A percentile compares a stretch with the other conserved stretches of the same genome.
Evolutionary conservation across 2,113 vertebrate genomes (phyloP).

Genomic region (Gorsachius goisagi): DNA sequence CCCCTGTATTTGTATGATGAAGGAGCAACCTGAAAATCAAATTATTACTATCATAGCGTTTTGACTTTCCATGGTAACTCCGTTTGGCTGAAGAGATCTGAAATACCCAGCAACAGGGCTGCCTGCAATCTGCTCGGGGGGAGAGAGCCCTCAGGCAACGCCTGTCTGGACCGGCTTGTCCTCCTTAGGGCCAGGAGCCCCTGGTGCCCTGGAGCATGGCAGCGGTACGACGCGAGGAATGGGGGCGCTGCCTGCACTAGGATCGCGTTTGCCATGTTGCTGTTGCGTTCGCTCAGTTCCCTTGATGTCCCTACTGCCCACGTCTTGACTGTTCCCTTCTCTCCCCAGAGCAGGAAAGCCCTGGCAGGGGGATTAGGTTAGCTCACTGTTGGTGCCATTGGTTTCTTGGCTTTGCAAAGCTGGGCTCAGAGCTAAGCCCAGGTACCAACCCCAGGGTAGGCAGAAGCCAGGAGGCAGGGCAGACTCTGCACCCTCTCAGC

Average conservation of each 20-base stretch:
- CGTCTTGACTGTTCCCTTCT: not conserved
- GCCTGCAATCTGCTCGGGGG: not conserved
- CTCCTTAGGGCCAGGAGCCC: not conserved
- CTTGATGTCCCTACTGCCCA: not conserved
- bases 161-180: not conserved
- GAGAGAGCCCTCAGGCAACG: not conserved
- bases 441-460: not conserved
- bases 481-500: not conserved
- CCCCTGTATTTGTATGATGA: not conserved
- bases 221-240: not conserved
- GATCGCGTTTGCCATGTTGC: fast-evolving
- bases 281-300: not conserved
- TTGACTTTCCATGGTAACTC: not conserved
- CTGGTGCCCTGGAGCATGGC: not conserved
- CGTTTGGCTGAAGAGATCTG: not conserved
- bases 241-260: not conserved
- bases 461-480: not conserved
- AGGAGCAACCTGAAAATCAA: not conserved
- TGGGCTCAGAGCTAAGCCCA: not conserved
- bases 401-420: not conserved
- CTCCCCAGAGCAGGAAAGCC: not conserved
- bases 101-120: fast-evolving
- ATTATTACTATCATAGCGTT: fast-evolving
- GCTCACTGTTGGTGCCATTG: not conserved
- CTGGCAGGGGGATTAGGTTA: not conserved